Evolutionary conservation across 2,797 vertebrate species (phyloP).

Genomic region (Labeo calbasu): DNA sequence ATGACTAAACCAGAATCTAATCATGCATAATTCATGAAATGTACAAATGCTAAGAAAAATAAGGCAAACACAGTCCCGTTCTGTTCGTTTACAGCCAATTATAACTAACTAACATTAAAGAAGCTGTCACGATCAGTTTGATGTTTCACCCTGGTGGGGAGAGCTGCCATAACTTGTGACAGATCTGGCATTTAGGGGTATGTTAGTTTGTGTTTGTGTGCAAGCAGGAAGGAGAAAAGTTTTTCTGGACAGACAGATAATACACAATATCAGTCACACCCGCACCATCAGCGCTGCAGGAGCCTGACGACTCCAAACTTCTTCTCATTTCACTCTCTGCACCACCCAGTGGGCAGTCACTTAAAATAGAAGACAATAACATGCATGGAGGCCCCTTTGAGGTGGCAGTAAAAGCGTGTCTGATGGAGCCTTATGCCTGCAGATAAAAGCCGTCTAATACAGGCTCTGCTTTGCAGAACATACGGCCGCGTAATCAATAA

Average conservation of each 20-base stretch:
- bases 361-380: conserved; percentile 79
- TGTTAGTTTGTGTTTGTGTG: conserved; percentile 45
- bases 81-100: conserved; percentile 27
- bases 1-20: conserved; percentile 30
- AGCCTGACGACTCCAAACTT: conserved; percentile 67
- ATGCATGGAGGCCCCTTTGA: conserved; percentile 71
- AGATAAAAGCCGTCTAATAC: conserved; percentile 50
- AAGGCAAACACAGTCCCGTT: conserved; percentile 2
- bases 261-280: conserved; percentile 70
- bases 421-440: conserved; percentile 63
- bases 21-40: conserved; percentile 45
- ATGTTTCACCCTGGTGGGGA: conserved; percentile 72
- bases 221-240: conserved; percentile 43
- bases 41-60: conserved; percentile 21
- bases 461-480: conserved; percentile 15
- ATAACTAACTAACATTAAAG: conserved; percentile 64
- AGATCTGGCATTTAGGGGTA: conserved; percentile 75
- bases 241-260: conserved; percentile 59
- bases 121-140: conserved; percentile 76
- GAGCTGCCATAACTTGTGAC: conserved; percentile 70
- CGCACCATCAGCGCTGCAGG: conserved; percentile 62
- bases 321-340: conserved; percentile 62
- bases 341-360: conserved; percentile 63
- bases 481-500: conserved; percentile 51
- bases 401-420: conserved; percentile 64